Base-by-base conservation (phyloP, 2,797 vertebrate genomes). In the Columba guinea region DNA sequence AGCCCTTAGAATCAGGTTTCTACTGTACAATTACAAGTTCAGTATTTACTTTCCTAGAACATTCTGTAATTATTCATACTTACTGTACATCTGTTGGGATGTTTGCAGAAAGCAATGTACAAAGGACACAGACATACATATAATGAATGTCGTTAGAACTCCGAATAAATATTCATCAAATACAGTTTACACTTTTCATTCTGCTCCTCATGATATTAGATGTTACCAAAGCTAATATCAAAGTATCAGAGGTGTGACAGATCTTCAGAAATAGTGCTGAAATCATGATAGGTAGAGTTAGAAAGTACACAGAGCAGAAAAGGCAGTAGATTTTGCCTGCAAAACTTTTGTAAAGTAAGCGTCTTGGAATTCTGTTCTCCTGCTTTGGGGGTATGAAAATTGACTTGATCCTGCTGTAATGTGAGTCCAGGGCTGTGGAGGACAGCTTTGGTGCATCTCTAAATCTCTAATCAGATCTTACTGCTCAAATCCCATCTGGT, bases 111-210 rank as follows among this genome's bases (percentile, higher is more conserved):
- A 94, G 91, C 65, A 76, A 7, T 15, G 65, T 58, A 76, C 79
- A 93, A 94, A 97, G 92, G 92, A 87, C 84, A 92, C 10, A 71
- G 87, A 39, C 49, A 60, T 53, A 75, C 4, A 3, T 77, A 78
- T 44, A 28, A 30, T 62, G 15, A 88, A 37, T 65, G 51, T 89
- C 59, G 73, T 91, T 75, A 92, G 39, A 91, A 81, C 34, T 59
- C 32, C 49, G 63, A 86, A 95, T 94, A 95, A 96, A 96, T 95
- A 95, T 86, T 96, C 52, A 86, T 92, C 69, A 92, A 94, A 86
- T 84, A 71, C 48, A 84, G 84, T 78, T 73, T 83, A 71, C 20
- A 68, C 68, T 89, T 93, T 92, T 84, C 48, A 46, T 91, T 95
- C 51, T 87, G 51, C 34, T 87, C n/a, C 41, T 88, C 1, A 1